Percentiles rank a stretch among this genome's conserved stretches.
Conservation (phyloP, 1,140 invertebrate species). For the Zaprionus tsacasi region DNA sequence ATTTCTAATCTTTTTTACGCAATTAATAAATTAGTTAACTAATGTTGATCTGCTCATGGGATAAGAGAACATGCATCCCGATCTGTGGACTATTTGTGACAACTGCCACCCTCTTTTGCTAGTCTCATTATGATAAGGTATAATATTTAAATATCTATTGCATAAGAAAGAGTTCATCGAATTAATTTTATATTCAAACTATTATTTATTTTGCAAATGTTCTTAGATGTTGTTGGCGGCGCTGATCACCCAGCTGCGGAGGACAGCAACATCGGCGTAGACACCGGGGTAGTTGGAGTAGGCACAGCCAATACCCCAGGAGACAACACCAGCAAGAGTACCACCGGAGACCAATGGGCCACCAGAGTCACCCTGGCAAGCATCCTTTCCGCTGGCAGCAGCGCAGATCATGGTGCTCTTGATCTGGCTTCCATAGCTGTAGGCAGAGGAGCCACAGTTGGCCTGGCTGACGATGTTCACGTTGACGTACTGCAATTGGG, state of each 20-base stretch:
- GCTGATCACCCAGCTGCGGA: constrained; percentile 60
- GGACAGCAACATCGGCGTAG: constrained; percentile 85
- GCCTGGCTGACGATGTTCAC: constrained; percentile 51
- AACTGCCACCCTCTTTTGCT: too few relatives aligned
- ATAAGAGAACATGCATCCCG: neutral
- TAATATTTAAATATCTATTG: neutral
- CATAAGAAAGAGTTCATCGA: neutral
- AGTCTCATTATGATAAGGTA: too few relatives aligned
- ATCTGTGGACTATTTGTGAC: too few relatives aligned
- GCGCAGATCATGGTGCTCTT: constrained; percentile 84
- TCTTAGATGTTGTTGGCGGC: constrained; percentile 32
- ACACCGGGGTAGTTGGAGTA: constrained; percentile 85
- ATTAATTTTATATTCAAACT: neutral
- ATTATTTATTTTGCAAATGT: constrained; percentile 27
- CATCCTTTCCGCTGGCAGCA: constrained; percentile 52
- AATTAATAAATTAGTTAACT: too few relatives aligned
- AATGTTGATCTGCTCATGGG: neutral
- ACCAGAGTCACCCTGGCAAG: constrained; percentile 84
- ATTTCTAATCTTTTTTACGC: too few relatives aligned
- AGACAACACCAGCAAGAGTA: constrained; percentile 85
- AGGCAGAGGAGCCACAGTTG: constrained; percentile 5
- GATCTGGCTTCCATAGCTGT: constrained; percentile 51
- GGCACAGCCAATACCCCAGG: constrained; percentile 87
- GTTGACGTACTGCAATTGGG: constrained; percentile 54
- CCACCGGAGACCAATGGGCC: constrained; percentile 83